Conservation (phyloP, 2,888 invertebrate species). For the Choreutis nemorana region DNA sequence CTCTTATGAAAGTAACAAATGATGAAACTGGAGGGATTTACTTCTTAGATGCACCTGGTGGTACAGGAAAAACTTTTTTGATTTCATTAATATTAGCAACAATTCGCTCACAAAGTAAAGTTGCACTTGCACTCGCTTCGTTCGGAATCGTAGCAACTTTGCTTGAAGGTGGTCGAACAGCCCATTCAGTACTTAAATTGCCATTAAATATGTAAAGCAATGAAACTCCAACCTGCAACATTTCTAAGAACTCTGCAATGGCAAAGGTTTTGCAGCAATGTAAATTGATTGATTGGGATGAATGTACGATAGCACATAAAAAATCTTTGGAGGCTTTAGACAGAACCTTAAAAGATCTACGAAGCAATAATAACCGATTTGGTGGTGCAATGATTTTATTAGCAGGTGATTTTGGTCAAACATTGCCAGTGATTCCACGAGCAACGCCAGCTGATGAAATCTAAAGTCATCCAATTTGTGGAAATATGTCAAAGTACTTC, state of each 20-base stretch:
- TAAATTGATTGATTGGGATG: constrained; percentile 13
- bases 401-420: constrained; percentile 15
- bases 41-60: constrained; percentile 11
- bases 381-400: constrained; percentile 7
- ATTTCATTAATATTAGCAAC: constrained; percentile 10
- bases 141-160: constrained; percentile 12
- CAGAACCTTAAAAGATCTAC: constrained; percentile 2
- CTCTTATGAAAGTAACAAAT: constrained; percentile 13
- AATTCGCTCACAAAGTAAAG: constrained; percentile 10
- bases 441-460: constrained; percentile 13
- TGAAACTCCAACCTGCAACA: constrained; percentile 12
- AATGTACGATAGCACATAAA: constrained; percentile 15
- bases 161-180: constrained; percentile 13
- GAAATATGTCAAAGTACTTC: constrained; percentile 9
- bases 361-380: neutral
- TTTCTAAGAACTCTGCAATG: constrained; percentile 10
- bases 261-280: constrained; percentile 9
- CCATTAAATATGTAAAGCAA: constrained; percentile 13
- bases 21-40: constrained; percentile 14
- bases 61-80: constrained; percentile 14
- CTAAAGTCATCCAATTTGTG: constrained; percentile 14
- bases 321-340: constrained; percentile 15
- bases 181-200: constrained; percentile 13
- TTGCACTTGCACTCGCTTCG: constrained; percentile 12
- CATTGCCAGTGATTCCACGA: constrained; percentile 13